phyloP scores from a whole-genome alignment of 2,888 invertebrate genomes.

The Bombylius major region DNA sequence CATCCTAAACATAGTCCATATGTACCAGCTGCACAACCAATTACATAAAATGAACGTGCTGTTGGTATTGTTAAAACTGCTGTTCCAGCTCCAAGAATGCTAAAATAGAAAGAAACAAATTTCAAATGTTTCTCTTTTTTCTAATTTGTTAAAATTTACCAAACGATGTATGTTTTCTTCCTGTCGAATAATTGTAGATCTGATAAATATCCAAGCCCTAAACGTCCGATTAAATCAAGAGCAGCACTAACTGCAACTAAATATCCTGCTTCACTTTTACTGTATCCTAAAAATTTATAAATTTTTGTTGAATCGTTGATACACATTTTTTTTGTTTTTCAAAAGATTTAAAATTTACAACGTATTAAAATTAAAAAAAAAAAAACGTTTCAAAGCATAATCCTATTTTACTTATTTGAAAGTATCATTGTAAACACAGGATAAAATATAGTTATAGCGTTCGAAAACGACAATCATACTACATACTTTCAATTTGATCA shows the following conservation, averaged over 20 bases:
- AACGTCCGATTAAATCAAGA: slow-evolving; percentile 55
- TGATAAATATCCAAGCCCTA: slow-evolving; percentile 60
- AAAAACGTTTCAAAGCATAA: too few species aligned
- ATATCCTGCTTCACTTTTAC: slow-evolving; percentile 44
- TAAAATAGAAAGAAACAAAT: slow-evolving; percentile 21
- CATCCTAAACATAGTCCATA: slow-evolving; percentile 63
- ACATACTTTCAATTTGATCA: too few species aligned
- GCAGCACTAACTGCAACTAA: slow-evolving; percentile 63
- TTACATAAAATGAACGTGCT: slow-evolving; percentile 48
- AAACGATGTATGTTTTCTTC: slow-evolving; percentile 55
- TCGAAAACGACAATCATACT: too few species aligned
- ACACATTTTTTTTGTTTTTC: too few species aligned
- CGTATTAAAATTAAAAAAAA: too few species aligned
- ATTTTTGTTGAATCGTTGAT: too few species aligned
- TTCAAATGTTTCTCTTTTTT: neutral
- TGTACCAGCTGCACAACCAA: slow-evolving; percentile 51
- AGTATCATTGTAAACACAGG: too few species aligned
- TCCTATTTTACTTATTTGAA: too few species aligned
- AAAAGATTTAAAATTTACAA: too few species aligned
- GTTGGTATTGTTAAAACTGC: slow-evolving; percentile 55
- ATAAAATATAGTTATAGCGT: too few species aligned
- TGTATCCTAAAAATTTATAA: slow-evolving; percentile 25
- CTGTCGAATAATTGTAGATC: slow-evolving; percentile 59
- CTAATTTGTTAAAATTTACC: slow-evolving; percentile 35
- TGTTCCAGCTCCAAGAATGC: slow-evolving; percentile 55